Conservation (phyloP, 1,140 invertebrate genomes). For the Drosophila prosaltans region DNA sequence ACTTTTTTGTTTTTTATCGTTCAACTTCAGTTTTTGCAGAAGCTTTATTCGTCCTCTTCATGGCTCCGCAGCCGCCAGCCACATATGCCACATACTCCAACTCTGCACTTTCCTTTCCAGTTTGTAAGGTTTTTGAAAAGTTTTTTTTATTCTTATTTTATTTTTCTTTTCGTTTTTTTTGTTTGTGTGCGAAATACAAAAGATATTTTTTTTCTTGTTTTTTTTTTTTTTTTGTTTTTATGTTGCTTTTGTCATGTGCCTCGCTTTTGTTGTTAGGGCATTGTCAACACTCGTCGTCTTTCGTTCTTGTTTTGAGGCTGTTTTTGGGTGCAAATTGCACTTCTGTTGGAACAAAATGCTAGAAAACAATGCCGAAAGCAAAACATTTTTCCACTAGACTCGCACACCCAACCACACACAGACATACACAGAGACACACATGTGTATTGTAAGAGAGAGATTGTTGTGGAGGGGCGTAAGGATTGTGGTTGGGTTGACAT, state of each 20-base stretch:
- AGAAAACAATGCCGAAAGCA: conserved; percentile 69
- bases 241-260: conserved; percentile 57
- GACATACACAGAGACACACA: not conserved
- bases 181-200: conserved; percentile 36
- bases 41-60: conserved; percentile 1
- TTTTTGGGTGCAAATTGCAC: conserved; percentile 78
- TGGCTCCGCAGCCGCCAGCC: not conserved
- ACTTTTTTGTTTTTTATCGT: conserved; percentile 1
- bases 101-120: conserved; percentile 17
- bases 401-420: not conserved
- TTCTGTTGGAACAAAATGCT: conserved; percentile 76
- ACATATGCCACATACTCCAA: conserved; percentile 63
- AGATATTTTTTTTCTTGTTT: conserved; percentile 46
- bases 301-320: conserved; percentile 43
- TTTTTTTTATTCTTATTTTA: conserved; percentile 30
- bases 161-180: conserved; percentile 27
- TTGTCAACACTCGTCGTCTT: conserved; percentile 65
- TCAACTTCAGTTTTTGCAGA: conserved; percentile 32
- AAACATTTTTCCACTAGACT: conserved; percentile 54
- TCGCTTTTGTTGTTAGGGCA: conserved; percentile 48
- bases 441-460: not conserved
- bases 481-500: not conserved
- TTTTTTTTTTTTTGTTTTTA: conserved; percentile 33
- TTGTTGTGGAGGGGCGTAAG: conserved; percentile 6
- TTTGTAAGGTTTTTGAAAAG: conserved; percentile 54